Evolutionary conservation across 2,888 invertebrate species (phyloP).

Genomic region (Serrognathus titanus): DNA sequence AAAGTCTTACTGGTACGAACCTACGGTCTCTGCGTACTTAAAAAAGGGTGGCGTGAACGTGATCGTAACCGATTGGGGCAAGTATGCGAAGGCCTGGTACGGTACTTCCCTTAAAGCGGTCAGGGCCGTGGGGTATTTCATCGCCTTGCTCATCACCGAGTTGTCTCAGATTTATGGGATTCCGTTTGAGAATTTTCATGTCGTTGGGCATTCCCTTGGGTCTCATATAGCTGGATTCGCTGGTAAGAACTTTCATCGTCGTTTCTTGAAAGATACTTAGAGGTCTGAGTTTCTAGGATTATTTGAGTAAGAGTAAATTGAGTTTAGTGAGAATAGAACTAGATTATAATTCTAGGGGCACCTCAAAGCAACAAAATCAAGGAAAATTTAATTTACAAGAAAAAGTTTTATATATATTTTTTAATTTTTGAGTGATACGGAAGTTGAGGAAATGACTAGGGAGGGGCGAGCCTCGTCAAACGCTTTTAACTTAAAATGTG

Average conservation of each 20-base stretch:
- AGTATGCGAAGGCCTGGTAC: constrained; percentile 10
- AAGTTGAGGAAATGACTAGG: no score
- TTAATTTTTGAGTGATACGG: no score
- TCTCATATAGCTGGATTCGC: constrained; percentile 39
- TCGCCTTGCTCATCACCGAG: constrained; percentile 31
- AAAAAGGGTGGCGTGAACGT: constrained; percentile 12
- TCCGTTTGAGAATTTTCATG: constrained; percentile 29
- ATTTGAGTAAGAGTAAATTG: no score
- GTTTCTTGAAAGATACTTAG: background rate
- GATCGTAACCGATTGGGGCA: constrained; percentile 14
- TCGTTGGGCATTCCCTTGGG: constrained; percentile 42
- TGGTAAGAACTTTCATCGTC: constrained; percentile 22
- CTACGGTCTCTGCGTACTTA: constrained; percentile 18
- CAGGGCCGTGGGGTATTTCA: constrained; percentile 30
- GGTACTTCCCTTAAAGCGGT: constrained; percentile 25
- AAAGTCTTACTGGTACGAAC: constrained; percentile 19
- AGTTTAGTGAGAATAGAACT: no score
- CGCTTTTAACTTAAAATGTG: no score
- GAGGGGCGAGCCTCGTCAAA: no score
- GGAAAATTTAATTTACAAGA: no score
- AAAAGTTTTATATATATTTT: no score
- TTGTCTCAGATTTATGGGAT: constrained; percentile 11
- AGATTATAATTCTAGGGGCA: no score
- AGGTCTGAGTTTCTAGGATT: background rate
- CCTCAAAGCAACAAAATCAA: no score